Evolutionary conservation across 2,888 invertebrate genomes (phyloP).

Genomic region (Tridacna gigas): DNA sequence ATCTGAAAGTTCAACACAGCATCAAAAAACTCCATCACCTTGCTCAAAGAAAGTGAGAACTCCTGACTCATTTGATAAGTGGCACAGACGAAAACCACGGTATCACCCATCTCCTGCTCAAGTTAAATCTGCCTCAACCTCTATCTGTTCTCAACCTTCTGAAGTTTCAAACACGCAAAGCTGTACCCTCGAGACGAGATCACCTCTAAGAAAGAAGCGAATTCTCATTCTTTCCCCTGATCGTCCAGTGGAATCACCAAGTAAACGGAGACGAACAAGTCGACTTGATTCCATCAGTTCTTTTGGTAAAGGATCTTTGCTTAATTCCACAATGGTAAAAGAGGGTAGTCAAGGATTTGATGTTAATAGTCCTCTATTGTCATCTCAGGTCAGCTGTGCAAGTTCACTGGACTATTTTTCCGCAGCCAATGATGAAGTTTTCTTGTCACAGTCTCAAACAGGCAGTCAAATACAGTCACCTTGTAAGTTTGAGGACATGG

Average conservation of each 20-base stretch:
- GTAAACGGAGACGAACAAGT: constrained; percentile 44
- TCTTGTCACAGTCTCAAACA: constrained; percentile 50
- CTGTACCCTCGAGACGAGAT: neutral
- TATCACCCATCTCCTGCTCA: constrained; percentile 48
- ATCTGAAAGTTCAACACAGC: neutral
- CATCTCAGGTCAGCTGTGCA: constrained; percentile 56
- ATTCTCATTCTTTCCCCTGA: constrained; percentile 62
- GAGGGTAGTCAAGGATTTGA: constrained; percentile 72
- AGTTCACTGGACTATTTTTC: constrained; percentile 68
- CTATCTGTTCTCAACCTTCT: neutral
- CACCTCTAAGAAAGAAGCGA: constrained; percentile 52
- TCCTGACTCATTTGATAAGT: constrained; percentile 73
- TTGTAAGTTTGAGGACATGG: constrained; percentile 5
- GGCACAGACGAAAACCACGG: constrained; percentile 70
- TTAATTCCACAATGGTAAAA: neutral
- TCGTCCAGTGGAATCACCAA: constrained; percentile 45
- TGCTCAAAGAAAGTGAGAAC: constrained; percentile 61
- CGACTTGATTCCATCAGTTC: constrained; percentile 6
- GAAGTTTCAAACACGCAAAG: neutral
- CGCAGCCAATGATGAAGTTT: constrained; percentile 69
- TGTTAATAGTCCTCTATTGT: constrained; percentile 46
- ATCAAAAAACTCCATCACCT: constrained; percentile 65
- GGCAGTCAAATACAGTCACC: neutral
- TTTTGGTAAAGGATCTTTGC: neutral
- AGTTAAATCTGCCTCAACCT: constrained; percentile 6